Evolutionary conservation across 2,797 vertebrate species (phyloP).

Genomic region (Alca torda): DNA sequence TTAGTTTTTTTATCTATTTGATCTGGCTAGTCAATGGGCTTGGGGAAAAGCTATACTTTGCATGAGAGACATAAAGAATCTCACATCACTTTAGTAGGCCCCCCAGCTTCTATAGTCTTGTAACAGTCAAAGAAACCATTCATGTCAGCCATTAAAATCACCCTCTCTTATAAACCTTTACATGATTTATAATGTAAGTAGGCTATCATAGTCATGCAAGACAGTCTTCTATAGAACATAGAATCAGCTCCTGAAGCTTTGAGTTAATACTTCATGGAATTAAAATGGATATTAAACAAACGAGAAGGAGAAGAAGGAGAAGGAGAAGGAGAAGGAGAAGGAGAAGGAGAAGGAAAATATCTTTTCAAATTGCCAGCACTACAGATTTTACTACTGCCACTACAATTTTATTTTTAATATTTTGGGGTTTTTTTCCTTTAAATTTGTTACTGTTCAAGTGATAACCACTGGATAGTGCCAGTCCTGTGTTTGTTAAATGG

Average conservation of each 20-base stretch:
- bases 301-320: neutral
- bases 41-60: neutral
- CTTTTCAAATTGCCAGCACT: neutral
- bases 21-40: neutral
- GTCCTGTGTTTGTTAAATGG: neutral
- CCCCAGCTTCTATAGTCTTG: neutral
- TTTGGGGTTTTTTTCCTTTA: fast-evolving
- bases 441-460: neutral
- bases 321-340: neutral
- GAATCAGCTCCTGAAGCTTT: neutral
- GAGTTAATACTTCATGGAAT: neutral
- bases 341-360: neutral
- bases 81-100: neutral
- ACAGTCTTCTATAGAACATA: neutral
- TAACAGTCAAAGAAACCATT: neutral
- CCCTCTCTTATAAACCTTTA: neutral
- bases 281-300: neutral
- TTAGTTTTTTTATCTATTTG: neutral
- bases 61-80: neutral
- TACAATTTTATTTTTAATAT: neutral
- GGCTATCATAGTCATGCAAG: neutral
- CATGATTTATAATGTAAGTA: neutral
- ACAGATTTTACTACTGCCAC: neutral
- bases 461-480: neutral
- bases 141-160: neutral